Evolutionary conservation across 2,888 invertebrate genomes (phyloP).

Genomic region (Temnothorax unifasciatus): DNA sequence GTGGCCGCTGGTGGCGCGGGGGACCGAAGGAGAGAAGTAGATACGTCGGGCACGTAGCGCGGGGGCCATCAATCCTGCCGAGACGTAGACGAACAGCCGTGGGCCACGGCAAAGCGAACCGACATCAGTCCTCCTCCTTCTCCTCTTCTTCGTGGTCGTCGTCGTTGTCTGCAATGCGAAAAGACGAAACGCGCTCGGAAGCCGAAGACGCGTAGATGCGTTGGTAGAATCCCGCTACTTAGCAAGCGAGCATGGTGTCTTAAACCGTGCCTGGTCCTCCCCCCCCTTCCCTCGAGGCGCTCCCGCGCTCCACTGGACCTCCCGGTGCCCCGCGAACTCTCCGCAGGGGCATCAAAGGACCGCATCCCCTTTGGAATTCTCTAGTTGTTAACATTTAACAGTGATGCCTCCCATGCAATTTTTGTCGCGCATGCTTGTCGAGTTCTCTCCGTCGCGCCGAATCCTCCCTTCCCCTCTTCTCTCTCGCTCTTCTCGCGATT

Average conservation of each 20-base stretch:
- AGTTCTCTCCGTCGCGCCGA: conserved; percentile 25
- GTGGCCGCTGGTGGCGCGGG: conserved; percentile 54
- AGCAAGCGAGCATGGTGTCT: conserved; percentile 81
- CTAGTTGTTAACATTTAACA: conserved; percentile 82
- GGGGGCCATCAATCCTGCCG: conserved; percentile 84
- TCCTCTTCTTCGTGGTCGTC: conserved; percentile 60
- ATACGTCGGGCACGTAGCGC: conserved; percentile 71
- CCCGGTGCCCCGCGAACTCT: conserved; percentile 53
- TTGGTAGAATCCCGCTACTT: conserved; percentile 79
- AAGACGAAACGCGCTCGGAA: conserved; percentile 70
- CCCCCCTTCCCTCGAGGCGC: background rate
- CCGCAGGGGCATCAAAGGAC: conserved; percentile 70
- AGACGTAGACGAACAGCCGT: conserved; percentile 85
- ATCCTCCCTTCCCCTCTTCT: background rate
- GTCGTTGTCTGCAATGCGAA: conserved; percentile 72
- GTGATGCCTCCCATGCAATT: conserved; percentile 75
- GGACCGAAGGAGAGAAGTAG: conserved; percentile 53
- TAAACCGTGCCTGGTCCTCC: conserved; percentile 64
- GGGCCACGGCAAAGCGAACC: conserved; percentile 83
- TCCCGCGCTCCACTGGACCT: conserved; percentile 20
- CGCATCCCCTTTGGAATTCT: conserved; percentile 79
- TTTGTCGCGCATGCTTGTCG: conserved; percentile 69
- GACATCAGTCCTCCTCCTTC: conserved; percentile 79
- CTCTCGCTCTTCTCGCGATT: conserved; percentile 37
- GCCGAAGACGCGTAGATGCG: conserved; percentile 76